Evolutionary conservation across 2,888 invertebrate genomes (phyloP).

Genomic region (Melanophora roralis): DNA sequence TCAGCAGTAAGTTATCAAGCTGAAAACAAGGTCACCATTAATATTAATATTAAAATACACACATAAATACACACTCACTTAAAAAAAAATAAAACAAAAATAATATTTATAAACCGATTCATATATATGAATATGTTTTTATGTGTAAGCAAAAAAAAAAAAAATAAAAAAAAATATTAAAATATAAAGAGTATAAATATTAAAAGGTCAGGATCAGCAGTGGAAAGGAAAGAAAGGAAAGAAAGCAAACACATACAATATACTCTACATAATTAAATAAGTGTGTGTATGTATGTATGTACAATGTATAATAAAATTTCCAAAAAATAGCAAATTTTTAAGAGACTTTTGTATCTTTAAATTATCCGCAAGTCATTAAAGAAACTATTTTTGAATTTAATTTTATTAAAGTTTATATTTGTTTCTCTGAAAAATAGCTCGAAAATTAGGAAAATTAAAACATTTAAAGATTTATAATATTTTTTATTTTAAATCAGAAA

Average conservation of each 20-base stretch:
- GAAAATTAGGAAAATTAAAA: too few species aligned
- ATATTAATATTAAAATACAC: constrained; percentile 14
- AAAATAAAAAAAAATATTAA: constrained; percentile 12
- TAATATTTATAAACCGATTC: neutral
- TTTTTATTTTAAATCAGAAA: too few species aligned
- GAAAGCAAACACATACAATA: constrained; percentile 4
- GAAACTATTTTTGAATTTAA: too few species aligned
- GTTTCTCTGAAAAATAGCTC: too few species aligned
- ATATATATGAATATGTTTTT: neutral
- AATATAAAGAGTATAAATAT: constrained; percentile 39
- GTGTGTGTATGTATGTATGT: too few species aligned
- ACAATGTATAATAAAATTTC: too few species aligned
- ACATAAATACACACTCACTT: neutral
- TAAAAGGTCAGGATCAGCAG: constrained; percentile 39
- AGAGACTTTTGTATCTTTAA: too few species aligned
- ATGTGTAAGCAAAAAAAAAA: neutral
- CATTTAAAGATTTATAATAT: too few species aligned
- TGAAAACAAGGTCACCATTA: constrained; percentile 59
- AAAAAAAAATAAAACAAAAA: constrained; percentile 13
- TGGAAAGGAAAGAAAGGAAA: too few species aligned
- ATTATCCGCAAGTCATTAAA: too few species aligned
- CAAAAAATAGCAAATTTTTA: too few species aligned
- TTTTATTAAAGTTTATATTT: too few species aligned
- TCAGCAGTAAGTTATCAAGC: constrained; percentile 41
- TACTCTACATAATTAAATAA: constrained; percentile 35